These are phyloP conservation scores for Phasianus colchicus DNA, from an alignment of 2,113 vertebrate genomes.

Conservation along the genomic window DNA sequence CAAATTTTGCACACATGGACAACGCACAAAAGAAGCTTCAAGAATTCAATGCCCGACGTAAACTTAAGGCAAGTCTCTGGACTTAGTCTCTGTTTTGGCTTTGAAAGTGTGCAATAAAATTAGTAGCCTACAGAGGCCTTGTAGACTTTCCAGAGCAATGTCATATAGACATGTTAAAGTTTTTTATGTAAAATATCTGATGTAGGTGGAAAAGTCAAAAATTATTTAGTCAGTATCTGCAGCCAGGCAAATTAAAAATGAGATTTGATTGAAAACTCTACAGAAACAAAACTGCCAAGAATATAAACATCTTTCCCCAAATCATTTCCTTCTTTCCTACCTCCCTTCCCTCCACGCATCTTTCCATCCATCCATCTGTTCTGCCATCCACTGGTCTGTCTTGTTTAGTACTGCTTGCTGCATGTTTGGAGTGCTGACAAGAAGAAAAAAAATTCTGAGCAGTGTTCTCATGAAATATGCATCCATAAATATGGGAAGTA, in stretches of 20 bases:
- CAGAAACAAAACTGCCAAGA: not conserved
- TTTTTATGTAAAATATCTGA: not conserved
- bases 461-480: not conserved
- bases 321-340: not conserved
- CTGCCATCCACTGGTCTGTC: not conserved
- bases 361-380: not conserved
- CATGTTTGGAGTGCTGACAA: not conserved
- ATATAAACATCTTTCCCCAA: not conserved
- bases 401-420: not conserved
- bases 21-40: slow-evolving; percentile 91
- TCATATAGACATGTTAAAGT: not conserved
- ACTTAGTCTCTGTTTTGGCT: not conserved
- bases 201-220: not conserved
- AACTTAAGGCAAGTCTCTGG: slow-evolving; percentile 84
- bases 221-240: not conserved
- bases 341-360: not conserved
- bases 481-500: not conserved
- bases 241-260: not conserved
- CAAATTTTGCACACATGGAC: slow-evolving; percentile 91
- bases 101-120: not conserved
- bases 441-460: not conserved
- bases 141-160: not conserved
- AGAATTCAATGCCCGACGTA: slow-evolving; percentile 91
- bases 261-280: not conserved
- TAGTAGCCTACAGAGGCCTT: not conserved